phyloP scores from a whole-genome alignment of 2,888 invertebrate genomes.

The Crematogaster levior region DNA sequence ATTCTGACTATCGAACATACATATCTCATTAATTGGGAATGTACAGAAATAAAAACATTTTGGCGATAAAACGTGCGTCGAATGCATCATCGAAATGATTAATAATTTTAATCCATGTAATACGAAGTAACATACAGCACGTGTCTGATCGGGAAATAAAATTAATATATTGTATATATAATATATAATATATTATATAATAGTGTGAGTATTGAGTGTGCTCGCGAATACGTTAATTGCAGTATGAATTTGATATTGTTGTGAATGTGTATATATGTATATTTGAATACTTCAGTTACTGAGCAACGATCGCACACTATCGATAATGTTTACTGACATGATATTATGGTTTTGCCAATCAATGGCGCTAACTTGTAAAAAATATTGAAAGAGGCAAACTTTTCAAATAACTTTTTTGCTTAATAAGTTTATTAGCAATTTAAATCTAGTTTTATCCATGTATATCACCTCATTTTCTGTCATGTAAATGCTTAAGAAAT shows the following conservation, averaged over 20 bases:
- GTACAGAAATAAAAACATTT: neutral
- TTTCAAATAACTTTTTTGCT: too few relatives aligned
- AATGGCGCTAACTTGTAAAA: too few relatives aligned
- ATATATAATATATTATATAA: too few relatives aligned
- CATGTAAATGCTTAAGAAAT: too few relatives aligned
- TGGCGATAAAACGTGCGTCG: neutral
- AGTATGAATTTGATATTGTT: conserved; percentile 26
- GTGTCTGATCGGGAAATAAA: neutral
- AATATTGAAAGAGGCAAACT: too few relatives aligned
- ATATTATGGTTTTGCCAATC: too few relatives aligned
- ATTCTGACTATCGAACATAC: neutral
- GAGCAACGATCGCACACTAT: neutral
- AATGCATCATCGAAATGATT: neutral
- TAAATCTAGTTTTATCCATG: too few relatives aligned
- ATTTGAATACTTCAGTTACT: neutral
- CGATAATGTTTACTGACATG: neutral
- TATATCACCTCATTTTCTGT: too few relatives aligned
- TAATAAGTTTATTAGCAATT: too few relatives aligned
- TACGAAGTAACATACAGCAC: neutral
- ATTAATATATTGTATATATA: too few relatives aligned
- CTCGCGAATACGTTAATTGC: conserved; percentile 52
- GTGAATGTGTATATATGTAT: too few relatives aligned
- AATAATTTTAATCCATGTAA: neutral
- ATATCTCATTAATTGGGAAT: neutral
- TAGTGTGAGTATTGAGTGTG: neutral